phyloP scores from a whole-genome alignment of 2,888 invertebrate genomes.

The Heliconius sara region DNA sequence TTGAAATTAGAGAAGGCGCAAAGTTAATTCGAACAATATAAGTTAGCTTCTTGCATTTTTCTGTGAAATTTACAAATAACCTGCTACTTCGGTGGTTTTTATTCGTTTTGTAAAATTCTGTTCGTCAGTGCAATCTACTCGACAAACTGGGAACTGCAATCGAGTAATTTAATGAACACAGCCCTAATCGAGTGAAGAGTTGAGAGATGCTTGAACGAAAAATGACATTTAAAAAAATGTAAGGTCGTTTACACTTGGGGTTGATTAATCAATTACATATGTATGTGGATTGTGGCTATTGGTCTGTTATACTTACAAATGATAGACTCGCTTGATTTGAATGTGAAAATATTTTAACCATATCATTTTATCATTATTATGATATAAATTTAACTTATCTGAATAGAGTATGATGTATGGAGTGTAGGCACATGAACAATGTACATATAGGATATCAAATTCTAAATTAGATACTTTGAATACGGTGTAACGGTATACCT shows the following conservation, averaged over 20 bases:
- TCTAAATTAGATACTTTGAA: neutral
- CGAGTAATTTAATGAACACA: slow-evolving; percentile 79
- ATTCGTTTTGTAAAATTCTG: slow-evolving; percentile 48
- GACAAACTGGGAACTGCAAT: slow-evolving; percentile 74
- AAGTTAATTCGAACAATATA: slow-evolving; percentile 12
- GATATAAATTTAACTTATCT: neutral
- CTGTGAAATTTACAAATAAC: slow-evolving; percentile 36
- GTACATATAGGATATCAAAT: neutral
- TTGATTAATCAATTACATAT: slow-evolving; percentile 25
- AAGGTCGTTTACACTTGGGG: slow-evolving; percentile 51
- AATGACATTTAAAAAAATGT: slow-evolving; percentile 62
- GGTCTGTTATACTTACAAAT: neutral
- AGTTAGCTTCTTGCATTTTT: slow-evolving; percentile 20
- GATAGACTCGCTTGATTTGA: neutral
- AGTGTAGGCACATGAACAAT: neutral
- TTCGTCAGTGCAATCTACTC: slow-evolving; percentile 67
- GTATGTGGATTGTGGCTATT: slow-evolving; percentile 22
- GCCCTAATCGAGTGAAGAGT: slow-evolving; percentile 74
- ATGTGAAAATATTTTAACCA: neutral
- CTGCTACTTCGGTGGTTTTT: slow-evolving; percentile 38
- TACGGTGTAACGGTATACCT: slow-evolving; percentile 20
- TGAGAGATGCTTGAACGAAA: slow-evolving; percentile 63
- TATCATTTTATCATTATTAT: neutral
- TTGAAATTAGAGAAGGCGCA: neutral
- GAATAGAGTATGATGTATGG: neutral